phyloP scores from a whole-genome alignment of 2,113 vertebrate genomes.

The Gallinago media region DNA sequence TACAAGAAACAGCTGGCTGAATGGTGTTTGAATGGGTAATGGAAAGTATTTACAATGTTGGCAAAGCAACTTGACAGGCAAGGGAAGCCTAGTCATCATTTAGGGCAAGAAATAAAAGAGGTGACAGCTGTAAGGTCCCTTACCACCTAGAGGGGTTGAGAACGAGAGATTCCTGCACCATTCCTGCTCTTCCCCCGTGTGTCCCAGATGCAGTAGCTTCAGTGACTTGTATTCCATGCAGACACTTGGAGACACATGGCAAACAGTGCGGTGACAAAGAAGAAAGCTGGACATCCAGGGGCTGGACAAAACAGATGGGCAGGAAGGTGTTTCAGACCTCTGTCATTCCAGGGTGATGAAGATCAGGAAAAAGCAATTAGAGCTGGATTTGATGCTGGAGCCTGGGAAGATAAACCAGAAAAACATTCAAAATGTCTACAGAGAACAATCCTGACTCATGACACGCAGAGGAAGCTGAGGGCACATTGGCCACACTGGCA shows the following conservation, averaged over 20 bases:
- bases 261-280: neutral
- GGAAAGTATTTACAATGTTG: conserved; percentile 22
- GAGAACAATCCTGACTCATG: too few relatives aligned
- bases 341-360: neutral
- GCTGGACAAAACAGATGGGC: conserved; percentile 28
- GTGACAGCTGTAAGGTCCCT: conserved; percentile 30
- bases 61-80: conserved; percentile 39
- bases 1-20: conserved; percentile 20
- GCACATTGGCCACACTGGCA: too few relatives aligned
- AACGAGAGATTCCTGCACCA: neutral
- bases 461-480: too few relatives aligned
- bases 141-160: neutral
- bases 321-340: neutral
- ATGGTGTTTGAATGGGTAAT: neutral
- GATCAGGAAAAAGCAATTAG: neutral
- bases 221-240: neutral
- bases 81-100: neutral
- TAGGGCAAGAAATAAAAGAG: conserved; percentile 34
- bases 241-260: neutral
- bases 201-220: neutral
- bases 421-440: too few relatives aligned
- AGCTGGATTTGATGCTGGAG: neutral
- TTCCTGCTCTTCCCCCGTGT: neutral
- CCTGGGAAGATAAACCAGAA: too few relatives aligned
- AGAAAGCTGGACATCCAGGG: neutral